Evolutionary conservation across 2,113 vertebrate species (phyloP).

Genomic region (Agelaius tricolor): DNA sequence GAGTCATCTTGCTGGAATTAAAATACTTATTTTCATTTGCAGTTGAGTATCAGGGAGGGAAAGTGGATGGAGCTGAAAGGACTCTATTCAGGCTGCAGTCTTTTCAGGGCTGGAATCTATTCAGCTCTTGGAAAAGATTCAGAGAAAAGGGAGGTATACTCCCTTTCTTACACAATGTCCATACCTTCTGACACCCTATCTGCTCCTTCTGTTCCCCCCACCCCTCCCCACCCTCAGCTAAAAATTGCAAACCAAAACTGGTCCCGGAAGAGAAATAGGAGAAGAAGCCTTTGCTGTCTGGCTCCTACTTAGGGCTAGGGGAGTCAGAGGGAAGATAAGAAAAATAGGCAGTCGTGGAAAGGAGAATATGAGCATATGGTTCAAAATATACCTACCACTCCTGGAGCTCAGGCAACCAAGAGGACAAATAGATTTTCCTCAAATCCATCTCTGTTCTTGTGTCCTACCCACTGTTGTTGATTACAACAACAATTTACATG

Average conservation of each 20-base stretch:
- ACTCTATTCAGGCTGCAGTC: neutral
- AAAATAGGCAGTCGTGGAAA: neutral
- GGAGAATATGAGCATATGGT: neutral
- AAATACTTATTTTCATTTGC: constrained; percentile 13
- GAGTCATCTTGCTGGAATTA: neutral
- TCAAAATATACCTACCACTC: neutral
- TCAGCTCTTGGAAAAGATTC: constrained; percentile 21
- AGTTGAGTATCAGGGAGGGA: neutral
- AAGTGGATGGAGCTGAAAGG: neutral
- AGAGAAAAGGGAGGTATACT: neutral
- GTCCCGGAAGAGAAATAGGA: neutral
- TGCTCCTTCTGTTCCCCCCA: neutral
- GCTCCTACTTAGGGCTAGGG: neutral
- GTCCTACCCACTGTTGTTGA: neutral
- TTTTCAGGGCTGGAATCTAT: neutral
- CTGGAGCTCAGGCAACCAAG: neutral
- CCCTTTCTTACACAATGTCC: neutral
- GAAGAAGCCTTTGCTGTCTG: neutral
- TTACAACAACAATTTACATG: rapidly evolving
- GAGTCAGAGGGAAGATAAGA: neutral
- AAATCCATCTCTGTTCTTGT: neutral
- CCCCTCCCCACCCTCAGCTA: neutral
- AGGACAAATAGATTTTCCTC: neutral
- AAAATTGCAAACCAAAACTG: neutral
- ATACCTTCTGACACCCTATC: neutral